Base-by-base conservation (phyloP, 1,140 invertebrate species). In the Lasaia peninsularis region DNA sequence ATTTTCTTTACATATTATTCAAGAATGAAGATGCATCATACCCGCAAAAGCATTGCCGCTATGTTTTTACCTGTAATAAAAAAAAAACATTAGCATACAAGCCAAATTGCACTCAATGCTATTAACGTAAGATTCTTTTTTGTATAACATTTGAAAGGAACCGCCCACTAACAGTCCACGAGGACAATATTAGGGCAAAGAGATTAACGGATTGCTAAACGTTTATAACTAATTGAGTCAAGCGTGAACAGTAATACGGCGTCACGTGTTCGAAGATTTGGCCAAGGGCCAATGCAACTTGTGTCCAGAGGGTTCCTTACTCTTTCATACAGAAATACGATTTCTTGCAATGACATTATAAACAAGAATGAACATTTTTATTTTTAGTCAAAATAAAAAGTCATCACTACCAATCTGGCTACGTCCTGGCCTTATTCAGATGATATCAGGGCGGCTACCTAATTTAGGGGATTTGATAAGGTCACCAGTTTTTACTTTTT, bases 131-230 rank as follows among this genome's bases (percentile, higher is more conserved):
- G 37, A 16, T 49, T 31, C 10, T 32, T 37, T 11, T 34, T 32
- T 6, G 24, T 3, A 7, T 7, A 28, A 20, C 33, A 24, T 31
- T 11, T 24, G 24, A 16, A 4, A 49, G 44, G 54, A 37, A 32
- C 16, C 28, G 33, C 31, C 12, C 8, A 16, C 34, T 40, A 14
- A 35, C 37, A 33, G 10, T 52, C 40, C 33, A 56, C 37, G 56
- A 63, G 34, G 56, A 8, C 53, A 32, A 51, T 67, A 67, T 62
- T 65, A 67, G 60, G 58, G 56, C 56, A 54, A 48, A 54, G 49
- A 52, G 69, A 71, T 71, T 70, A 67, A 56, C 52, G 52, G 51
- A 54, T 58, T 55, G 59, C 61, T 65, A 50, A 56, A 60, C 33
- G 51, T 31, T 49, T 55, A 58, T 56, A 56, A 60, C 16, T 21